Evolutionary conservation across 2,888 invertebrate genomes (phyloP), one percentile per base, ranked within the genome.

Genomic region (Herminia tarsipennalis): DNA sequence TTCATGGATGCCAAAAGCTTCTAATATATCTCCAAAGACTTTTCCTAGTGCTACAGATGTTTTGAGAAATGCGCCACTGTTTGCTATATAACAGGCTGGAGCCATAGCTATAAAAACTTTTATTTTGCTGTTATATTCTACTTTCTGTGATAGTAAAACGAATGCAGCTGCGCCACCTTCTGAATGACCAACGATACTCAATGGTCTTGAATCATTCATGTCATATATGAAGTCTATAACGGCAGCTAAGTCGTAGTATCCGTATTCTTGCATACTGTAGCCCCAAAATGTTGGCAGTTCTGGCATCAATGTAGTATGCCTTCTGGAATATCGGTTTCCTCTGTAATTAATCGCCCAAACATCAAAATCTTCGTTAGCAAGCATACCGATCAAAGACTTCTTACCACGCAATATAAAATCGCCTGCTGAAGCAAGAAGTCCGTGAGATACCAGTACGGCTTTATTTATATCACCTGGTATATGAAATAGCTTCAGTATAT

Each of bases 311-410:
- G 5, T 13, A 4, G 4, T 3, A 9, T 58, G 61, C 1, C n/a
- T 34, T 34, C 57, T 24, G 2, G 57, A 58, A 18, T 58, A 55
- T 24, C 42, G 29, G 13, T 22, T 55, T 8, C 57, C 57, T 34
- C 57, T 42, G 3, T 13, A 49, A 22, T 55, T 58, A 24, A 60
- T 41, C 1, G 30, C 22, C 56, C 61, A 58, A 0, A 55, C 27
- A 21, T 58, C 57, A n/a, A 30, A 55, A 2, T 25, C 50, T 5
- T 41, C n/a, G 27, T 34, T 0, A 3, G 14, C 37, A 0, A 56
- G 22, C 37, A 37, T 43, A 14, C 46, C 33, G 0, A 44, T 1
- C 10, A 50, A 17, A 0, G 57, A 57, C 1, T 21, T 54, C 0
- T 54, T 42, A 8, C 61, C 57, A 5, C 33, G 14, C 8, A 39